Conservation (phyloP, 1,140 invertebrate species). For the Drosophila watanabei region DNA sequence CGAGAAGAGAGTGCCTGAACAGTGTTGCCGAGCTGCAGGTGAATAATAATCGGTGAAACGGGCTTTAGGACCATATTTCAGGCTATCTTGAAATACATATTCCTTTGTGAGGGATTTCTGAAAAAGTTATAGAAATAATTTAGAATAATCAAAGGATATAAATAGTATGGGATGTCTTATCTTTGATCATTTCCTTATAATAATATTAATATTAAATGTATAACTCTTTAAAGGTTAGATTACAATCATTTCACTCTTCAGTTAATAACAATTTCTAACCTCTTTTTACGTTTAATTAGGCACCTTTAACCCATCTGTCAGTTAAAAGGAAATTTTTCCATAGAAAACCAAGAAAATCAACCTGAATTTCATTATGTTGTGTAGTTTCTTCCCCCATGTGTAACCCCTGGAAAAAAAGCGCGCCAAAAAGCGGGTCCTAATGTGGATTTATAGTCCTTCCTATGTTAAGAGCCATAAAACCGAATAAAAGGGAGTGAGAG, state of each 20-base stretch:
- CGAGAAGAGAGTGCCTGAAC: conserved; percentile 27
- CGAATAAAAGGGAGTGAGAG: conserved; percentile 18
- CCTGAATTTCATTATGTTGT: conserved; percentile 15
- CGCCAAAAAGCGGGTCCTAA: conserved; percentile 42
- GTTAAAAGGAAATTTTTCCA: conserved; percentile 9
- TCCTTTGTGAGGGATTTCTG: too few species aligned
- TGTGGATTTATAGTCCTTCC: conserved; percentile 45
- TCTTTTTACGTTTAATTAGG: conserved; percentile 30
- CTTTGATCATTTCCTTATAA: not conserved
- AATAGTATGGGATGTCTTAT: not conserved
- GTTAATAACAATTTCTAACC: not conserved
- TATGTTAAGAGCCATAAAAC: conserved; percentile 21
- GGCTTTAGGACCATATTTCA: conserved; percentile 29
- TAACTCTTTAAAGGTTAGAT: not conserved
- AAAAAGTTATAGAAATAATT: not conserved
- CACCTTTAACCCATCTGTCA: not conserved
- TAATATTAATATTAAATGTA: not conserved
- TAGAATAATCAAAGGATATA: not conserved
- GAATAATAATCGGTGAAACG: not conserved
- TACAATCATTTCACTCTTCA: not conserved
- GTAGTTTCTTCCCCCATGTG: not conserved
- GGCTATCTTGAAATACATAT: conserved; percentile 45
- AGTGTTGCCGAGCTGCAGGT: conserved; percentile 75
- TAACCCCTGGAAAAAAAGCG: conserved; percentile 22
- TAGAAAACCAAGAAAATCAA: not conserved